Conservation (phyloP, 2,113 vertebrate species). For the Lutjanus erythropterus region DNA sequence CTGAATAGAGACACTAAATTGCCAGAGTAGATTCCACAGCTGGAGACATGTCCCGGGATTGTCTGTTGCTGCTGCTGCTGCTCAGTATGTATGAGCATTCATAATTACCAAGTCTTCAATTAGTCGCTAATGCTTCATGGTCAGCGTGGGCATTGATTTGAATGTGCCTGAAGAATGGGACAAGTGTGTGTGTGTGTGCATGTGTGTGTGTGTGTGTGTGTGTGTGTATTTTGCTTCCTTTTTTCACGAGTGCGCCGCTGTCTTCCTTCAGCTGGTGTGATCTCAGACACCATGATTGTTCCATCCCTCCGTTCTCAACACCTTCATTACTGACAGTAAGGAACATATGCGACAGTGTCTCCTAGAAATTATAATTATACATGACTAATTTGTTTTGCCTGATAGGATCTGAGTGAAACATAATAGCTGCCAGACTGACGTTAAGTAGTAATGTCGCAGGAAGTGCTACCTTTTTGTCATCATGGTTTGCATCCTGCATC, state of each 20-base stretch:
- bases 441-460: not conserved
- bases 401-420: not conserved
- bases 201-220: constrained; percentile 2
- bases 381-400: not conserved
- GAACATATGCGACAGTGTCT: not conserved
- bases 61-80: constrained; percentile 53
- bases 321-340: not conserved
- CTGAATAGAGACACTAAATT: constrained; percentile 59
- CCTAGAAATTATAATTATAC: constrained; percentile 10
- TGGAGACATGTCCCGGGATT: constrained; percentile 53
- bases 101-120: constrained; percentile 76
- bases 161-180: constrained; percentile 47
- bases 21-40: constrained; percentile 50
- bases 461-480: not conserved
- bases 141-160: constrained; percentile 44
- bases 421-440: not conserved
- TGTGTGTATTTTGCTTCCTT: not conserved
- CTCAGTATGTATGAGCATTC: constrained; percentile 71
- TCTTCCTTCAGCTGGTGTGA: constrained; percentile 31
- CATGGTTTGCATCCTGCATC: too few relatives aligned
- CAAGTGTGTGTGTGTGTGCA: not conserved
- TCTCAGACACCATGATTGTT: not conserved
- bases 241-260: not conserved
- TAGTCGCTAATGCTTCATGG: constrained; percentile 64
- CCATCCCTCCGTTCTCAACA: not conserved